Evolutionary conservation across 2,797 vertebrate species (phyloP).

Genomic region (Tadarida brasiliensis): DNA sequence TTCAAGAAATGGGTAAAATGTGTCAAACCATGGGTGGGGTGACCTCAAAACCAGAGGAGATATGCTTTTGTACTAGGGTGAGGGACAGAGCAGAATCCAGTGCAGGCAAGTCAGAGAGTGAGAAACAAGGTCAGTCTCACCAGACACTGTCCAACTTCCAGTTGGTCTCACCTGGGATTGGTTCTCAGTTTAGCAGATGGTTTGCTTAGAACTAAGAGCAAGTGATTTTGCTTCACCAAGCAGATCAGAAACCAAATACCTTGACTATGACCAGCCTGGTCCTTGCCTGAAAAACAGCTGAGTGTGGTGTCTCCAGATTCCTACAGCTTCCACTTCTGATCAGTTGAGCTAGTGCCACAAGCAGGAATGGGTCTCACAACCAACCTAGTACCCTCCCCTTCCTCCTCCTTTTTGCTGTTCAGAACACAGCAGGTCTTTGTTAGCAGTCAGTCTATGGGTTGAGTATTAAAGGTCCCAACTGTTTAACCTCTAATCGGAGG

Average conservation of each 20-base stretch:
- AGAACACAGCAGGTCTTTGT: background rate
- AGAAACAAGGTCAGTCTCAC: background rate
- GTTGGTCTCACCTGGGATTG: background rate
- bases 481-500: background rate
- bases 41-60: background rate
- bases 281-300: background rate
- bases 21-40: background rate
- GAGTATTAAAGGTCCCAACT: slow-evolving; percentile 9
- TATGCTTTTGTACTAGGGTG: background rate
- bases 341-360: background rate
- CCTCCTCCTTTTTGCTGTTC: background rate
- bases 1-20: background rate
- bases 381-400: background rate
- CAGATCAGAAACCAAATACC: slow-evolving; percentile 38
- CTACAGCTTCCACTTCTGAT: background rate
- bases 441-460: background rate
- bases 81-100: background rate
- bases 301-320: background rate
- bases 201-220: slow-evolving; percentile 49
- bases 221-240: slow-evolving; percentile 54
- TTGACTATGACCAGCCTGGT: background rate
- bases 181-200: background rate
- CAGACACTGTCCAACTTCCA: background rate
- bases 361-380: background rate
- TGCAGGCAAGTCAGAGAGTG: background rate